Conservation (phyloP, 2,888 invertebrate genomes). For the Venustoraphidia nigricollis region DNA sequence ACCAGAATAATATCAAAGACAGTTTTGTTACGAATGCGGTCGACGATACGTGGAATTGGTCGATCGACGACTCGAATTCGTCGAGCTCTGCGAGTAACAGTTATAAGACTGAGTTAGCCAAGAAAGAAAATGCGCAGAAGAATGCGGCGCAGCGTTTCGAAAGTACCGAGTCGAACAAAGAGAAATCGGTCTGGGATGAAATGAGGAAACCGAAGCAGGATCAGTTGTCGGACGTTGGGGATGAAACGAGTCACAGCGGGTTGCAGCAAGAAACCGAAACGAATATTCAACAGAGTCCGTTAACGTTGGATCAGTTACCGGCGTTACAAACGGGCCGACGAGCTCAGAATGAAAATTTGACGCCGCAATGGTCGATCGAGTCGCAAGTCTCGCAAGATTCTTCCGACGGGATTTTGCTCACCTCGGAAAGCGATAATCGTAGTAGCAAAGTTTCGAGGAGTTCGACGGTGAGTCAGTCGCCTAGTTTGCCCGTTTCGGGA, state of each 20-base stretch:
- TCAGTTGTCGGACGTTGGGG: background rate
- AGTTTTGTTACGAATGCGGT: slow-evolving; percentile 31
- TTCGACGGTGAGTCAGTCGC: slow-evolving; percentile 27
- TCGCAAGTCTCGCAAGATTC: slow-evolving; percentile 50
- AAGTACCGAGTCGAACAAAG: background rate
- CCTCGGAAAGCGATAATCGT: slow-evolving; percentile 42
- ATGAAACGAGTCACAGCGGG: slow-evolving; percentile 1
- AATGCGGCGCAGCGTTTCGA: slow-evolving; percentile 4
- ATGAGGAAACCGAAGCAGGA: background rate
- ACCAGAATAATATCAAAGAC: slow-evolving; percentile 37
- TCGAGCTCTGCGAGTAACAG: slow-evolving; percentile 11
- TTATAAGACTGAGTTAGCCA: slow-evolving; percentile 7
- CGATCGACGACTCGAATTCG: slow-evolving; percentile 31
- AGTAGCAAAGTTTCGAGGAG: slow-evolving; percentile 40
- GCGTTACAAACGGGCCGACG: slow-evolving; percentile 13
- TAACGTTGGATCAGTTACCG: slow-evolving; percentile 8
- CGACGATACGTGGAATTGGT: slow-evolving; percentile 46
- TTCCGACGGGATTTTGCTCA: slow-evolving; percentile 42
- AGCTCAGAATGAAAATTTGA: slow-evolving; percentile 21
- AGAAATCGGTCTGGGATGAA: background rate
- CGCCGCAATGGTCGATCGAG: slow-evolving; percentile 50
- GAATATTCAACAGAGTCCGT: background rate
- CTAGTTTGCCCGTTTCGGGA: slow-evolving; percentile 11
- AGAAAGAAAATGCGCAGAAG: slow-evolving; percentile 10
- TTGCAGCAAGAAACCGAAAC: background rate